A percentile compares a stretch with the other conserved stretches of the same genome.
phyloP scores from a whole-genome alignment of 2,888 invertebrate genomes.

The Eupithecia pulchellata region DNA sequence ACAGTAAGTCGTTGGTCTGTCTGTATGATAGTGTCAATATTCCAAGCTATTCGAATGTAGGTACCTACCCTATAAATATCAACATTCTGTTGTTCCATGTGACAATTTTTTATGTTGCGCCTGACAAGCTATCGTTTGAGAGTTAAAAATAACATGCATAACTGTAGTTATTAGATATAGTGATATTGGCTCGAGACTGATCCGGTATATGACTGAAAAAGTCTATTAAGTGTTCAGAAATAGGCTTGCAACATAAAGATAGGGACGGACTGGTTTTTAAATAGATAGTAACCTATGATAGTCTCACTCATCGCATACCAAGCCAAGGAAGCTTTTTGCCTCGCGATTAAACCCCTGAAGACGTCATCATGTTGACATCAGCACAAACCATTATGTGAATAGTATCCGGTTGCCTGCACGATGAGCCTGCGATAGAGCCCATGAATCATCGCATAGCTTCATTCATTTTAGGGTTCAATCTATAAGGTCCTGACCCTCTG shows the following conservation, averaged over 20 bases:
- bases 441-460: conserved; percentile 63
- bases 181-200: not conserved
- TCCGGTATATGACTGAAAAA: conserved; percentile 7
- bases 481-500: conserved; percentile 35
- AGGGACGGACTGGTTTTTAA: conserved; percentile 13
- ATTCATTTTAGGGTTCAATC: conserved; percentile 51
- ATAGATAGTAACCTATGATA: conserved; percentile 12
- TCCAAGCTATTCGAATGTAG: not conserved
- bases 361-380: conserved; percentile 80
- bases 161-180: not conserved
- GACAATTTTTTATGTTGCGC: not conserved
- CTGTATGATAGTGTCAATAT: conserved; percentile 2
- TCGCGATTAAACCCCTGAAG: conserved; percentile 54
- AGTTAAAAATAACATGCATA: not conserved
- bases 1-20: conserved; percentile 8
- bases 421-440: conserved; percentile 53
- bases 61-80: not conserved
- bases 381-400: conserved; percentile 61
- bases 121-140: not conserved
- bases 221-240: conserved; percentile 5
- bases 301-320: conserved; percentile 18
- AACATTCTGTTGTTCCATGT: not conserved
- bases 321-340: conserved; percentile 52
- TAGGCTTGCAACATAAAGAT: conserved; percentile 4
- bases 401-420: conserved; percentile 71